phyloP scores from a whole-genome alignment of 1,140 invertebrate genomes.

The Pteromalus puparum region DNA sequence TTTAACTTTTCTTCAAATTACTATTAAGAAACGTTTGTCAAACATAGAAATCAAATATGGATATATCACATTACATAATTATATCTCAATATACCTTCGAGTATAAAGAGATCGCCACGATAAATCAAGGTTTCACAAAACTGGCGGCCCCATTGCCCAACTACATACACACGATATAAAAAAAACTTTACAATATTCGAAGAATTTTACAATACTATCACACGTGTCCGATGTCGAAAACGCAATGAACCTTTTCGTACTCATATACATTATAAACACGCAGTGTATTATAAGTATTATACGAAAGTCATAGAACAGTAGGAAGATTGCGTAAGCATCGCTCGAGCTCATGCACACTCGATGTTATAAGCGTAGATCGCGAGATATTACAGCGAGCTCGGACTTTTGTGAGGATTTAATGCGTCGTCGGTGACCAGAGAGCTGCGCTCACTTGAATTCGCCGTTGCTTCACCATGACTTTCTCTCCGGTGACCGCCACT shows the following conservation, averaged over 20 bases:
- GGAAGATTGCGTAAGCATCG: constrained; percentile 53
- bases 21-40: too few relatives aligned
- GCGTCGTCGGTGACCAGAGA: constrained; percentile 20
- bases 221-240: background rate
- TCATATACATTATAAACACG: background rate
- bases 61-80: too few relatives aligned
- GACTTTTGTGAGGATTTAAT: constrained; percentile 61
- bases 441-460: background rate
- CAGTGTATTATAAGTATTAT: background rate
- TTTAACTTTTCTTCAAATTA: too few relatives aligned
- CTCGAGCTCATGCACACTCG: background rate
- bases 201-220: background rate
- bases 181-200: constrained; percentile 3
- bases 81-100: too few relatives aligned
- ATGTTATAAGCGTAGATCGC: constrained; percentile 46
- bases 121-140: too few relatives aligned
- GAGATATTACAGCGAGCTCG: constrained; percentile 43
- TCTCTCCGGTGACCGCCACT: constrained; percentile 17
- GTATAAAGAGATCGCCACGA: too few relatives aligned
- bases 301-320: constrained; percentile 39
- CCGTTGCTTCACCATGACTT: constrained; percentile 38
- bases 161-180: background rate
- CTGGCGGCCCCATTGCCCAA: too few relatives aligned
- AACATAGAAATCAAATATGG: too few relatives aligned
- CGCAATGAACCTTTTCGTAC: background rate